Conservation (phyloP, 37 sponge, comb jelly and placozoan genomes). For the Bolinopsis microptera region DNA sequence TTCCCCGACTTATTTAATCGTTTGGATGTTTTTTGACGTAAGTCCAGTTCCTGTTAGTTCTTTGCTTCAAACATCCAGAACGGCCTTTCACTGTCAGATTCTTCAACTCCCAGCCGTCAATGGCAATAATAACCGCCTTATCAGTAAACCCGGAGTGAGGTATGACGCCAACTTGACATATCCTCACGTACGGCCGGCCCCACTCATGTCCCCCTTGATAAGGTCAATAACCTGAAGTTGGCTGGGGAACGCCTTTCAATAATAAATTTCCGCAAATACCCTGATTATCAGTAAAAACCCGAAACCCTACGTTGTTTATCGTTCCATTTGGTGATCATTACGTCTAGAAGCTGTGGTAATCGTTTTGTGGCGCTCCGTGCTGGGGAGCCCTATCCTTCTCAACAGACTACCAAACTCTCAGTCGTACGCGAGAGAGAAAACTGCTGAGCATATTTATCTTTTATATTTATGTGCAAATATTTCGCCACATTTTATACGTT, state of each 20-base stretch:
- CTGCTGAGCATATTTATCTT: neutral
- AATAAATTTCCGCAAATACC: neutral
- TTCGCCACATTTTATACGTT: neutral
- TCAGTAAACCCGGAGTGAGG: neutral
- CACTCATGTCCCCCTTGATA: neutral
- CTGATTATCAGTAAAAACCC: neutral
- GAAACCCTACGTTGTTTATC: neutral
- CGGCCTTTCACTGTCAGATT: neutral
- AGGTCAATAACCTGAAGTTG: neutral
- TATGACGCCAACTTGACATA: neutral
- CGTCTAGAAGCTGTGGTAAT: neutral
- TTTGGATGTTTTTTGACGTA: constrained; percentile 32
- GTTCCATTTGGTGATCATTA: neutral
- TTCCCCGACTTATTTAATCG: neutral
- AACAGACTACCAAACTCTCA: too few species aligned
- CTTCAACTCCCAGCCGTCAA: neutral
- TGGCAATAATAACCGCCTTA: neutral
- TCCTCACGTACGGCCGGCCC: neutral
- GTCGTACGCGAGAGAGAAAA: neutral
- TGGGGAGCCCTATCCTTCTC: neutral
- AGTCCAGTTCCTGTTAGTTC: neutral
- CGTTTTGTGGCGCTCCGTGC: neutral
- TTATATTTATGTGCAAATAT: neutral
- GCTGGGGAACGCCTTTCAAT: neutral
- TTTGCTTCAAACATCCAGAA: neutral